phyloP scores from a whole-genome alignment of 2,888 invertebrate species.

The Dinocampus coccinellae region DNA sequence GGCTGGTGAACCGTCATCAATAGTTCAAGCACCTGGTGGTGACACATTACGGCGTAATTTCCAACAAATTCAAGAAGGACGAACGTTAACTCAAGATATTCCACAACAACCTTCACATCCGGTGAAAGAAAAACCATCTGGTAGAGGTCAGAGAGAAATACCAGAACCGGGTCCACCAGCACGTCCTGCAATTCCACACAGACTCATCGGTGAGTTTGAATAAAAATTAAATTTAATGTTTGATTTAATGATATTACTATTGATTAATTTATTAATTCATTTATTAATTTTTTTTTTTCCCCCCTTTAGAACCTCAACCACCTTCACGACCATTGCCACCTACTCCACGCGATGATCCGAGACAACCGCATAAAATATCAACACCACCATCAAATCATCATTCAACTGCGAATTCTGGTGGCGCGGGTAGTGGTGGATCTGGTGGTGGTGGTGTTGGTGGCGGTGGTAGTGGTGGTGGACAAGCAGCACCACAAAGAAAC shows the following conservation, averaged over 20 bases:
- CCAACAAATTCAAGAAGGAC: conserved; percentile 94
- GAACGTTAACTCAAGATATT: conserved; percentile 74
- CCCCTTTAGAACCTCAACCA: conserved; percentile 86
- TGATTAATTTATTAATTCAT: not conserved
- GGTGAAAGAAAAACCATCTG: conserved; percentile 60
- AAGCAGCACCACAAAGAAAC: conserved; percentile 81
- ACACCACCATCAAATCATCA: conserved; percentile 68
- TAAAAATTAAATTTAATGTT: not conserved
- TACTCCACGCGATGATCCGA: conserved; percentile 78
- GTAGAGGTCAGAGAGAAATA: conserved; percentile 69
- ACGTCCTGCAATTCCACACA: conserved; percentile 89
- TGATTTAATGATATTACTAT: not conserved
- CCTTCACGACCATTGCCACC: conserved; percentile 88
- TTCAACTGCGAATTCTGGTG: conserved; percentile 67
- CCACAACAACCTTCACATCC: conserved; percentile 60
- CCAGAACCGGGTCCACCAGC: conserved; percentile 90
- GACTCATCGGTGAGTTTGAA: conserved; percentile 77
- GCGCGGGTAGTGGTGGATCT: conserved; percentile 55
- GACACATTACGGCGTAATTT: conserved; percentile 97
- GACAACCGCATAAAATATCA: conserved; percentile 66
- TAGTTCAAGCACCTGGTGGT: conserved; percentile 90
- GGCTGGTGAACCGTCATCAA: conserved; percentile 95
- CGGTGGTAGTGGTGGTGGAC: conserved; percentile 52
- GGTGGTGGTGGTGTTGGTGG: conserved; percentile 49
- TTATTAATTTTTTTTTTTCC: too few species aligned